Conservation (phyloP, 1,140 invertebrate species). For the Psilanteris sp. region DNA sequence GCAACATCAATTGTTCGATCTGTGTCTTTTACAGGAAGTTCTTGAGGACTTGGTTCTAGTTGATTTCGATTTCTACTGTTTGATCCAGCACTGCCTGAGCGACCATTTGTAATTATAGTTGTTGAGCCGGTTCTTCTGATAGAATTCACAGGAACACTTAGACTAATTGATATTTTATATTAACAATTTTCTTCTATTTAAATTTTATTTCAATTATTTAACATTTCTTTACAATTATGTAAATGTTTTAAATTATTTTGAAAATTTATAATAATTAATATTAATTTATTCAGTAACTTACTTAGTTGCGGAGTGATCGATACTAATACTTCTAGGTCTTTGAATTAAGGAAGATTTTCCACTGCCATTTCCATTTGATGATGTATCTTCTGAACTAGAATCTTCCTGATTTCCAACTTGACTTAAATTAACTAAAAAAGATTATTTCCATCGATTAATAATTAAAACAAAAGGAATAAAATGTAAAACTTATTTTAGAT, state of each 20-base stretch:
- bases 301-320: constrained; percentile 76
- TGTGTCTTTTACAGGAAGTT: constrained; percentile 78
- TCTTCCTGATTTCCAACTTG: constrained; percentile 85
- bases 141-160: constrained; percentile 66
- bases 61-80: constrained; percentile 71
- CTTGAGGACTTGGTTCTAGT: constrained; percentile 77
- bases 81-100: constrained; percentile 49
- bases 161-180: constrained; percentile 62
- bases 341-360: constrained; percentile 83
- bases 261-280: no score
- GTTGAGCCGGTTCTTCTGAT: constrained; percentile 71
- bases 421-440: constrained; percentile 82
- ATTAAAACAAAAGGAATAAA: background rate
- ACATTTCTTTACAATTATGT: no score
- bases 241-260: no score
- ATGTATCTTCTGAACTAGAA: constrained; percentile 86
- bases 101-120: constrained; percentile 70
- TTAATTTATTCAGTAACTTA: no score
- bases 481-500: no score
- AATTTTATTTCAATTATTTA: no score
- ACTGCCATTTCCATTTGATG: constrained; percentile 76
- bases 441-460: no score
- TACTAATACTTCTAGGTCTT: constrained; percentile 80
- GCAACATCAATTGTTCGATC: constrained; percentile 77
- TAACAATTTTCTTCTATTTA: no score